A percentile compares a stretch with the other conserved stretches of the same genome.
Evolutionary conservation across 92 coral and sea anemone species (phyloP).

Genomic region (Palythoa caribaeorum): DNA sequence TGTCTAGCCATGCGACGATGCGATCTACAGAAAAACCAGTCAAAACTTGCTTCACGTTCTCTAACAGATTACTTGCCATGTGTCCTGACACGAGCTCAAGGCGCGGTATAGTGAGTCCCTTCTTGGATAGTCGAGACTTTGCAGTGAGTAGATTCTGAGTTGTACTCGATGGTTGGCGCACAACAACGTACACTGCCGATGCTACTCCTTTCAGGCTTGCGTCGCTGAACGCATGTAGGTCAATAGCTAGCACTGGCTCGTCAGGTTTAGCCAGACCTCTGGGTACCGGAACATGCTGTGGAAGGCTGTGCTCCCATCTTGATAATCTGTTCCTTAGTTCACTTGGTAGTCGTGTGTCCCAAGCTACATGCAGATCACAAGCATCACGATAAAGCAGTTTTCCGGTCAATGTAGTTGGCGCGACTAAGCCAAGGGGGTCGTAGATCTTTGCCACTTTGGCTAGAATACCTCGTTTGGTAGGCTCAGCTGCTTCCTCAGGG

Average conservation of each 20-base stretch:
- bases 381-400: constrained; percentile 68
- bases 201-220: constrained; percentile 51
- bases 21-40: constrained; percentile 65
- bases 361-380: constrained; percentile 62
- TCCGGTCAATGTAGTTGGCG: constrained; percentile 69
- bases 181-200: constrained; percentile 35
- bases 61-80: constrained; percentile 60
- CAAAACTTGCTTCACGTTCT: constrained; percentile 69
- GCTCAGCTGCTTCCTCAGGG: no score
- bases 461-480: neutral
- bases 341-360: constrained; percentile 71
- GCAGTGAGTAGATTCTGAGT: constrained; percentile 47
- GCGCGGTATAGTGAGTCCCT: constrained; percentile 46
- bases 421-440: constrained; percentile 76
- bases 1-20: constrained; percentile 63
- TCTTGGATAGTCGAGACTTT: no score
- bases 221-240: constrained; percentile 36
- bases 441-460: constrained; percentile 63
- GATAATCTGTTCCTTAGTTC: constrained; percentile 28
- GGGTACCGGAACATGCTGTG: constrained; percentile 34
- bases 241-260: constrained; percentile 50
- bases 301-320: constrained; percentile 45
- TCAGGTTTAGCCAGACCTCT: constrained; percentile 48
- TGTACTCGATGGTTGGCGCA: constrained; percentile 36
- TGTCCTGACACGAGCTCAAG: constrained; percentile 41